Base-by-base conservation (phyloP, 2,888 invertebrate genomes). In the Acheta domesticus region DNA sequence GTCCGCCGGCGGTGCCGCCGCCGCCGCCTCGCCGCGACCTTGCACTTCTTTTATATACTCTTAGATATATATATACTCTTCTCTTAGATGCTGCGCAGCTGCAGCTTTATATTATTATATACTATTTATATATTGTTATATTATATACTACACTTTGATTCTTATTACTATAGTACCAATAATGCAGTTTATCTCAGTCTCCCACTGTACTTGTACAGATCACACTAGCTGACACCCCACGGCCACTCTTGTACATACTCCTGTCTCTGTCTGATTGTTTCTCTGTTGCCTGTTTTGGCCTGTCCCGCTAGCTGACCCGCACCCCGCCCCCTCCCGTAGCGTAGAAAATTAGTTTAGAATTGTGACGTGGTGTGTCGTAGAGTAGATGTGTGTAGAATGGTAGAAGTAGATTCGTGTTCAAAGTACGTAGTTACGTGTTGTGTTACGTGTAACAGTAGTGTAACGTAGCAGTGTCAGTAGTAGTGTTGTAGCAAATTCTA, bases 1-100 rank as follows among this genome's bases (percentile, higher is more conserved):
- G 89, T 79, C 80, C 80, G 81, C 48, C 76, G 16, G 48, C 48
- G 36, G 49, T n/a, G 23, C 75, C 75, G 19, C 21, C 50, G 19
- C 20, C 14, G 21, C n/a, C 21, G n/a, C 21, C n/a, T 16, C 75
- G 75, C 48, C 14, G 21, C 49, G 49, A 14, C n/a, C n/a, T 49
- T 21, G 50, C 48, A 77, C 23, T n/a, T 48, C 23, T 50, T 49
- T 48, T n/a, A 49, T 48, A 11, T 19, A 49, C 50, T 49, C 77
- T 77, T 49, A 77, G 49, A 36, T 36, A 36, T 36, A 36, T 36
- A 36, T 36, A 36, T 36, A 77, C 50, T 49, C 14, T 49, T 49
- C 77, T 77, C 77, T 36, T 49, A 48, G 49, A 77, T 19, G 50
- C n/a, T 77, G 77, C 77, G 49, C 49, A 50, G 49, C 21, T 49